A percentile compares a stretch with the other conserved stretches of the same genome.
phyloP scores from a whole-genome alignment of 2,113 vertebrate species.

The Xerus inauris region DNA sequence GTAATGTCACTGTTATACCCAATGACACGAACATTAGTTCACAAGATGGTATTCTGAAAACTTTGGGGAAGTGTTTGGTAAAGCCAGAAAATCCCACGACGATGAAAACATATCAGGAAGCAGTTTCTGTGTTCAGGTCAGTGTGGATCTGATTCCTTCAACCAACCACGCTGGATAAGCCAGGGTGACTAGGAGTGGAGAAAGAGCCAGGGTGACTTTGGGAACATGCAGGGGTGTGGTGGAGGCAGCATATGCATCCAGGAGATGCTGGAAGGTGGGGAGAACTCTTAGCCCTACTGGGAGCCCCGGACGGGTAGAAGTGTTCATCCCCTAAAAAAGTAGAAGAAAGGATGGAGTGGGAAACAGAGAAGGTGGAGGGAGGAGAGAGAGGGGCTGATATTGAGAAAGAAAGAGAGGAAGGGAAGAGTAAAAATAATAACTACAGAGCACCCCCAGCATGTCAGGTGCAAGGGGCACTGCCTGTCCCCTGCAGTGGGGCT shows the following conservation, averaged over 20 bases:
- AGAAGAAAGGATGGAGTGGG: neutral
- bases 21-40: neutral
- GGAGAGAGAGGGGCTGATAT: neutral
- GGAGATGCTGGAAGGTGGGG: neutral
- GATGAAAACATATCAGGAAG: neutral
- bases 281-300: neutral
- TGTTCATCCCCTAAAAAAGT: neutral
- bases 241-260: neutral
- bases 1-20: neutral
- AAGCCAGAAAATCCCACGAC: neutral
- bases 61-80: neutral
- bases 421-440: neutral
- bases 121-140: too few relatives aligned
- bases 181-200: neutral
- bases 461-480: too few relatives aligned
- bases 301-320: neutral
- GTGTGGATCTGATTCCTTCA: neutral
- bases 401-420: neutral
- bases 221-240: neutral
- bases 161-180: neutral
- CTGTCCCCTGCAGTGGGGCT: neutral
- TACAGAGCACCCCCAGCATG: rapidly evolving
- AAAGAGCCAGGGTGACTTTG: neutral
- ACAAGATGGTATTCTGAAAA: neutral
- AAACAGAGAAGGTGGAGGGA: neutral